Evolutionary conservation across 2,888 invertebrate genomes (phyloP), one percentile per base, ranked within the genome.

Genomic region (Phalangium opilio): DNA sequence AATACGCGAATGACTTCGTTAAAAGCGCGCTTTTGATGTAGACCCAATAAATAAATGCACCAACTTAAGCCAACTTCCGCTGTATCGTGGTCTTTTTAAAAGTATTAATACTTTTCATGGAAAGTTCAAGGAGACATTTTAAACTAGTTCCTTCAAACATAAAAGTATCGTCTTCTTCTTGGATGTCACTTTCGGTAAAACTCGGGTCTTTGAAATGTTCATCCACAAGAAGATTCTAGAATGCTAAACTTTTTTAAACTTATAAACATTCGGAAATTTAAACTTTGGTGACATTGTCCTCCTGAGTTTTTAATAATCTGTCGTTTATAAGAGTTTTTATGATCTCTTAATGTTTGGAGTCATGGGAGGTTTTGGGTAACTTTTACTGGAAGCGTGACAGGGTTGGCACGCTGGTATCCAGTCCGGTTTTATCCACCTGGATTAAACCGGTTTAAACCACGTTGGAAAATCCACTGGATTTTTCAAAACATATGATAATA

Each of bases 41-140:
- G 71, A 45, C 81, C 83, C 73, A 83, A 75, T 59, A 82, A 64
- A 27, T 79, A 82, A 14, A 83, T 68, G 63, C 79, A 78, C 70
- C 83, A 83, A 60, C 82, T 82, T 56, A 80, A 81, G 11, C 79
- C 83, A 19, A 83, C 81, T 3, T 83, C 82, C 2, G 83, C 83
- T 2, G 83, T 83, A 59, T 51, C 51, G 15, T 51, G 51, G 11
- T 50, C 55, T 47, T 52, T n/a, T 19, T n/a, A n/a, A 17, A n/a
- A n/a, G n/a, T n/a, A n/a, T n/a, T n/a, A n/a, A n/a, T n/a, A n/a
- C n/a, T n/a, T n/a, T n/a, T n/a, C n/a, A n/a, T n/a, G n/a, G n/a
- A 14, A 41, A 41, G 12, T 39, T 39, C 5, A 7, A 5, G 5
- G 14, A 41, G n/a, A 32, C 15, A 33, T 2, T 19, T 15, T 7